Base-by-base conservation (phyloP, 2,113 vertebrate genomes). In the Callocephalon fimbriatum region DNA sequence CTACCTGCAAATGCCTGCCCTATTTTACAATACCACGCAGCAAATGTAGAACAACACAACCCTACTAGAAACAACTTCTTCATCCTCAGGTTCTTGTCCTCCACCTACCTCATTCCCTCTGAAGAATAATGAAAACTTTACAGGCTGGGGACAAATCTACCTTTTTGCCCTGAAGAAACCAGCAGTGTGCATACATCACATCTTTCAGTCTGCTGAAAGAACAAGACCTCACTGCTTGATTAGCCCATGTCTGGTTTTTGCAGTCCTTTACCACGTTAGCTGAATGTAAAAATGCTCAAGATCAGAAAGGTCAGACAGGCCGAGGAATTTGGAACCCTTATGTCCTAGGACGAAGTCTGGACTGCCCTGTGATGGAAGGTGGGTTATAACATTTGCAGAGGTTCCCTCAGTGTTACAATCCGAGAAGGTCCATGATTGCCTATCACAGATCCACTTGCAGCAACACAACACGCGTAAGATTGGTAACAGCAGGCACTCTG, bases 401-500 rank as follows among this genome's bases (percentile, higher is more conserved):
- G 26, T 29, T 76, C 37, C 50, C 45, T 1, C 17, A 53, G 50
- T 3, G 38, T 27, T 66, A 51, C 44, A 68, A 47, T 19, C 15
- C 32, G 42, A 66, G 48, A 51, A 9, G 3, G 4, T 8, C 37
- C 32, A 1, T 3, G 42, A 45, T 0, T 53, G 21, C 16, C 0
- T 4, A 7, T 9, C 1, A 22, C 70, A 83, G 18, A 40, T 11
- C 32, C 47, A 29, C 53, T 26, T 44, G 68, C 47, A 73, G 84
- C 42, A 65, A 56, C 16, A 27, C 66, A 44, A 1, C 14, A 1
- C 8, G 7, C 8, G 0, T 3, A 19, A 20, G 23, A 12, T 7
- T n/a, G 84, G 45, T 17, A 67, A 75, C 15, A 72, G 68, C 59
- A 40, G 27, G 31, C 40, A 5, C 29, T 12, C 3, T 23, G 56